A percentile compares a stretch with the other conserved stretches of the same genome.
Evolutionary conservation across 2,113 vertebrate genomes (phyloP).

Genomic region (Myrmecobius fasciatus): DNA sequence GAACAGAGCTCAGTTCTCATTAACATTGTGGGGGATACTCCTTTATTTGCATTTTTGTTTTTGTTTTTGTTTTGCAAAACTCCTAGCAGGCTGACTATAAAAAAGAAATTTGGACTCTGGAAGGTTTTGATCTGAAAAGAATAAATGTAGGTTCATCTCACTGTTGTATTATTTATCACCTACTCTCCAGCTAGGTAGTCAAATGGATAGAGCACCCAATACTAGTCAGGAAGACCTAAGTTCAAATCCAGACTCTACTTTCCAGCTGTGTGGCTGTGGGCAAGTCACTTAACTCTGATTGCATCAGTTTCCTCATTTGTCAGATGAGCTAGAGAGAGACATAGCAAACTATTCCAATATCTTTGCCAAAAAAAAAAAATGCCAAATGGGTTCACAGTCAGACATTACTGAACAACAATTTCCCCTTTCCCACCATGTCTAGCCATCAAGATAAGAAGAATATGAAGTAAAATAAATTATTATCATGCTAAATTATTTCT

Average conservation of each 20-base stretch:
- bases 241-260: not conserved
- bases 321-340: not conserved
- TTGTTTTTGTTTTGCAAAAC: not conserved
- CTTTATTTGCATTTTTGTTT: conserved; percentile 3
- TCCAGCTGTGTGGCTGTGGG: not conserved
- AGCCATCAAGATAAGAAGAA: not conserved
- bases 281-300: not conserved
- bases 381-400: not conserved
- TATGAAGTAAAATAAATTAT: conserved; percentile 36
- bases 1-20: conserved; percentile 57
- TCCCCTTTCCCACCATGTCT: not conserved
- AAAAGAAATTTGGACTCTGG: conserved; percentile 1
- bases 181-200: not conserved
- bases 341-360: not conserved
- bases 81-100: conserved; percentile 23
- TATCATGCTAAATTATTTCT: conserved; percentile 51
- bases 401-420: not conserved
- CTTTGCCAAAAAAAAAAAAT: not conserved
- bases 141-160: conserved; percentile 16
- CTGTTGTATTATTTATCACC: conserved; percentile 35
- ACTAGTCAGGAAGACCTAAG: not conserved
- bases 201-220: not conserved
- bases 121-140: conserved; percentile 33
- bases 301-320: not conserved
- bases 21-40: conserved; percentile 25